phyloP scores from a whole-genome alignment of 1,140 invertebrate species.

The Druon quercuslanigerum region DNA sequence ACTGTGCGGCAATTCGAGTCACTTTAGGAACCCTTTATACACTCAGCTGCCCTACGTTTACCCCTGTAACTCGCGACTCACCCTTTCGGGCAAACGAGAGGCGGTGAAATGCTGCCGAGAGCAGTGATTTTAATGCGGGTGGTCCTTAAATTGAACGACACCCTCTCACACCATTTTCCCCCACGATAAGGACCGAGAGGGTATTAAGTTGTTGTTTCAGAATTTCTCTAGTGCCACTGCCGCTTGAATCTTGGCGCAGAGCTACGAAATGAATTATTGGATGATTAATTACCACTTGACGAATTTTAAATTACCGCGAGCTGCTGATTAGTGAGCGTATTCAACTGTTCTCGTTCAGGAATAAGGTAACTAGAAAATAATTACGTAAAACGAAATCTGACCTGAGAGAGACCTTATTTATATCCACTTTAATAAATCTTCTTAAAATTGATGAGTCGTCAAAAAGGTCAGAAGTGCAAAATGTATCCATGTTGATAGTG shows the following conservation, averaged over 20 bases:
- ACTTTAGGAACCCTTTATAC: conserved; percentile 74
- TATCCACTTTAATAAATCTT: too few species aligned
- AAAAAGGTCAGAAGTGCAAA: too few species aligned
- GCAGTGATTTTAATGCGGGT: conserved; percentile 67
- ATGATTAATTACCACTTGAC: conserved; percentile 13
- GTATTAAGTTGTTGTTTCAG: conserved; percentile 23
- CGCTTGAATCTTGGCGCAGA: neutral
- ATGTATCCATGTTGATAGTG: too few species aligned
- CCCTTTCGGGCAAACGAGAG: conserved; percentile 52
- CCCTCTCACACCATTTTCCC: neutral
- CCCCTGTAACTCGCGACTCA: conserved; percentile 33
- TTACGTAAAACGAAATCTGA: too few species aligned
- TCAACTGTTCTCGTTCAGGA: too few species aligned
- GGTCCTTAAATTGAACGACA: conserved; percentile 62
- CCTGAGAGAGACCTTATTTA: too few species aligned
- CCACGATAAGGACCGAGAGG: conserved; percentile 8
- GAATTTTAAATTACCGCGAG: neutral
- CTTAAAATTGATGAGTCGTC: too few species aligned
- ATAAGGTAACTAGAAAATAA: too few species aligned
- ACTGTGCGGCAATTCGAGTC: conserved; percentile 72
- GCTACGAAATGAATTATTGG: conserved; percentile 10
- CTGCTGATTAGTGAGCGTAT: too few species aligned
- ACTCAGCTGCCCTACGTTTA: conserved; percentile 55
- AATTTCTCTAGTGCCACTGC: conserved; percentile 33
- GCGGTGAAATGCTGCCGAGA: conserved; percentile 50